phyloP scores from a whole-genome alignment of 2,888 invertebrate species.

The Megalurothrips usitatus region DNA sequence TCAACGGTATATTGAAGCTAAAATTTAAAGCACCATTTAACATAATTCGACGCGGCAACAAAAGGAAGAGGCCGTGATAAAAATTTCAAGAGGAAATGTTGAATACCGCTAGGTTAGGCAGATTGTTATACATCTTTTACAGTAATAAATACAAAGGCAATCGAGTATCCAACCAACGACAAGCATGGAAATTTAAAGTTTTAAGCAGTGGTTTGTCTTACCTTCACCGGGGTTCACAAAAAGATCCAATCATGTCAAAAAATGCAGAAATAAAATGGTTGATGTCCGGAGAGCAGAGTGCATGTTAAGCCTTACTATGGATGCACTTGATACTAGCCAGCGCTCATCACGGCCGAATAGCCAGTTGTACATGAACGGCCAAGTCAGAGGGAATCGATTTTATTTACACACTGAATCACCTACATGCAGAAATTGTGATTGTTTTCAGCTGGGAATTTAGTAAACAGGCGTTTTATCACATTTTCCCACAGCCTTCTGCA shows the following conservation, averaged over 20 bases:
- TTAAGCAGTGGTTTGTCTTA: neutral
- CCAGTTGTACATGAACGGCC: neutral
- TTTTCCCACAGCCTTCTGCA: slow-evolving; percentile 16
- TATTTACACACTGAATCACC: neutral
- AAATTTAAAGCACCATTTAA: too few relatives aligned
- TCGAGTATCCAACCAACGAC: neutral
- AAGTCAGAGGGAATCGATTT: neutral
- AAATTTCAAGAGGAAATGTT: neutral
- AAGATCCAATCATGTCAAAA: neutral
- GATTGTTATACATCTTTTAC: neutral
- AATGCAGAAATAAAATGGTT: neutral
- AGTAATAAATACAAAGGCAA: neutral
- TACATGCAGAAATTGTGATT: neutral
- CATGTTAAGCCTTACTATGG: neutral
- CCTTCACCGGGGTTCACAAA: neutral
- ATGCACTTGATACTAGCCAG: neutral
- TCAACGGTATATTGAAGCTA: too few relatives aligned
- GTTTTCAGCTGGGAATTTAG: slow-evolving; percentile 5
- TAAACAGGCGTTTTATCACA: slow-evolving; percentile 25
- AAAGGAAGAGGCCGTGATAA: neutral
- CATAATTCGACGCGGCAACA: too few relatives aligned
- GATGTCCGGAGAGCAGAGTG: slow-evolving; percentile 4
- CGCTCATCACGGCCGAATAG: neutral
- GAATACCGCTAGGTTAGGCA: neutral
- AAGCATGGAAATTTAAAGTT: neutral